Percentiles rank a stretch among this genome's conserved stretches.
These are phyloP conservation scores for Ataeniobius toweri DNA, from an alignment of 2,797 vertebrate genomes.

Conservation along the genomic window DNA sequence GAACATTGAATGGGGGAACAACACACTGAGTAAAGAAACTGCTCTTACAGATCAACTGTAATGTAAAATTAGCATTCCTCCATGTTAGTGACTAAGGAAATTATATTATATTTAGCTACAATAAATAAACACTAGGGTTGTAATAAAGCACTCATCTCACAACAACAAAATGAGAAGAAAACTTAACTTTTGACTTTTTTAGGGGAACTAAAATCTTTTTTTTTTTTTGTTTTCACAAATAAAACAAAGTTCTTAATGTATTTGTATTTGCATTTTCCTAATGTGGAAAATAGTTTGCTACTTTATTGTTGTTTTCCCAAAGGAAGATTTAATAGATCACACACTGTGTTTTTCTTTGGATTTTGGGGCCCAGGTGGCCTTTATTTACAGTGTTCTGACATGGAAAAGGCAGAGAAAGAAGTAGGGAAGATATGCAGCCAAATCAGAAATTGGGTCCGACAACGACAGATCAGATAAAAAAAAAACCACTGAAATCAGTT, in stretches of 20 bases:
- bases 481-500: no score
- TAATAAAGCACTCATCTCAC: neutral
- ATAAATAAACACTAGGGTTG: neutral
- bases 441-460: neutral
- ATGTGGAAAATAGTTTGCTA: neutral
- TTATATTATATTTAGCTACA: neutral
- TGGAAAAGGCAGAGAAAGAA: no score
- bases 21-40: neutral
- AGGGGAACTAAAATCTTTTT: neutral
- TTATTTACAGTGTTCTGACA: neutral
- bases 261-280: neutral
- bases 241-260: neutral
- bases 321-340: neutral
- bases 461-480: neutral
- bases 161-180: neutral
- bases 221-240: neutral
- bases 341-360: neutral
- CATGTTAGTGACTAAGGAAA: neutral
- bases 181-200: neutral
- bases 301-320: neutral
- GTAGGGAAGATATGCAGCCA: no score
- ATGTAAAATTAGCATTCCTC: neutral
- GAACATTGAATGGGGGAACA: neutral
- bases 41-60: slow-evolving; percentile 1
- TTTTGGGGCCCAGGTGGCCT: neutral